Evolutionary conservation across 2,797 vertebrate genomes (phyloP).

Genomic region (Miichthys miiuy): DNA sequence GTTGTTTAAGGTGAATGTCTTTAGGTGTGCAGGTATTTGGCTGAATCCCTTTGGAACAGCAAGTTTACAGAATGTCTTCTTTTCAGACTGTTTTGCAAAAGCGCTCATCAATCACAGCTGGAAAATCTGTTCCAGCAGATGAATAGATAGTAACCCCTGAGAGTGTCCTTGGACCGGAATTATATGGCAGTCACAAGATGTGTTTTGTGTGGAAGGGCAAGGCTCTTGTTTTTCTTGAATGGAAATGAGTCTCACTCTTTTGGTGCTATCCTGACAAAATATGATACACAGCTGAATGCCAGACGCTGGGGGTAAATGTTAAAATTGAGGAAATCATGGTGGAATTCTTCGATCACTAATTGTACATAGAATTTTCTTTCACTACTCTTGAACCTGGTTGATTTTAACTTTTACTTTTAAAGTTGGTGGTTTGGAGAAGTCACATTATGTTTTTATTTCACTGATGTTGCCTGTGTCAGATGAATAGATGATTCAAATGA

Average conservation of each 20-base stretch:
- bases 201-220: neutral
- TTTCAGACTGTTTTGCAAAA: too few species aligned
- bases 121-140: neutral
- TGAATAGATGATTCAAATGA: too few species aligned
- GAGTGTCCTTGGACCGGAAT: neutral
- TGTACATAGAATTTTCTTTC: neutral
- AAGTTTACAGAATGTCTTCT: too few species aligned
- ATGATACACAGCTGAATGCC: neutral
- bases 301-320: neutral
- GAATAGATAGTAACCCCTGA: neutral
- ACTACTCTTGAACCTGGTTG: neutral
- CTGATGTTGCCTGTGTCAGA: neutral
- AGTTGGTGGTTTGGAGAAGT: neutral
- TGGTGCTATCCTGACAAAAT: accelerated
- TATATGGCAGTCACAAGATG: neutral
- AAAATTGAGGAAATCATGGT: neutral
- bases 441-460: too few species aligned
- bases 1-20: neutral
- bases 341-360: neutral
- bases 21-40: neutral
- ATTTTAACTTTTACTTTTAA: neutral
- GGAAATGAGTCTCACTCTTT: neutral
- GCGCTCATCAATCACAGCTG: too few species aligned
- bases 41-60: too few species aligned
- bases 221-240: neutral